Conservation (phyloP, 2,888 invertebrate genomes). For the Leucophenga maculata region DNA sequence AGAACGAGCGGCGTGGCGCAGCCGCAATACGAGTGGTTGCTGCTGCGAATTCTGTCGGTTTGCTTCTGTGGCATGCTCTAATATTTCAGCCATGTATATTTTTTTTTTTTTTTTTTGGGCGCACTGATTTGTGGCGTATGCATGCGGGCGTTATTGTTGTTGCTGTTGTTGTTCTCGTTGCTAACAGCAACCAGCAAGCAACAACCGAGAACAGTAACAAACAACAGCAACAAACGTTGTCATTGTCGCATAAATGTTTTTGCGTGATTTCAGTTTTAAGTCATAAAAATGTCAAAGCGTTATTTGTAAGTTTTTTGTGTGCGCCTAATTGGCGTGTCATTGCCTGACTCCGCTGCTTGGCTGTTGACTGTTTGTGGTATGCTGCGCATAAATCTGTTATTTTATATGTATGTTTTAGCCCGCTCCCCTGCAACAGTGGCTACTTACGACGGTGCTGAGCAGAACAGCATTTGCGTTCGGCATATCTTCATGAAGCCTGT, state of each 20-base stretch:
- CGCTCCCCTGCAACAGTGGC: background rate
- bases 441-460: background rate
- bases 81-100: too few species aligned
- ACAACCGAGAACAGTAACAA: slow-evolving; percentile 34
- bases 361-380: slow-evolving; percentile 7
- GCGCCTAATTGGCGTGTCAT: slow-evolving; percentile 64
- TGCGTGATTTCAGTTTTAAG: slow-evolving; percentile 37
- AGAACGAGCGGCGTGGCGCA: background rate
- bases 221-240: slow-evolving; percentile 39
- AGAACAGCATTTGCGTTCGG: background rate
- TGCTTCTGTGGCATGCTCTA: too few species aligned
- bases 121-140: background rate
- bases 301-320: slow-evolving; percentile 54
- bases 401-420: slow-evolving; percentile 40
- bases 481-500: background rate
- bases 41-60: background rate
- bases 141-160: too few species aligned
- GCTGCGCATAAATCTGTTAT: slow-evolving; percentile 60
- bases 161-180: background rate
- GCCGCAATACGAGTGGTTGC: slow-evolving; percentile 1
- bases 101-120: slow-evolving; percentile 1
- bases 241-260: slow-evolving; percentile 29
- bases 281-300: slow-evolving; percentile 65
- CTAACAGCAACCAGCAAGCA: slow-evolving; percentile 37
- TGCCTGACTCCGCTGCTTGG: slow-evolving; percentile 43